A percentile compares a stretch with the other conserved stretches of the same genome.
Evolutionary conservation across 2,888 invertebrate species (phyloP).

Genomic region (Hymenopus coronatus): DNA sequence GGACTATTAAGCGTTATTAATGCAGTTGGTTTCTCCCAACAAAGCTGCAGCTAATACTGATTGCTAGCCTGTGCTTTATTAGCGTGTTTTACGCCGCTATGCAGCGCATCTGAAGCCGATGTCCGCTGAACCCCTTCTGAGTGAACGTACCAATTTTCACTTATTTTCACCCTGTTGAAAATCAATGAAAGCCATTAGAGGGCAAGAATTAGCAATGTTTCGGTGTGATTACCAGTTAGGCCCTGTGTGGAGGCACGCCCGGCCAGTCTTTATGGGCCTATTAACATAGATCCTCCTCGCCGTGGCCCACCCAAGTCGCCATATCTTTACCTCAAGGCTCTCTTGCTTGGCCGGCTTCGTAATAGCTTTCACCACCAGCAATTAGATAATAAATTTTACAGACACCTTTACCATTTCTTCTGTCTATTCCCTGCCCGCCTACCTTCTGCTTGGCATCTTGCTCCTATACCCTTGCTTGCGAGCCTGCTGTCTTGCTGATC

Average conservation of each 20-base stretch:
- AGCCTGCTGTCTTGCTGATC: not conserved
- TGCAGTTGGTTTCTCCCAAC: not conserved
- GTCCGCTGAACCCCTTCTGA: not conserved
- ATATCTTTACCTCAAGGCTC: constrained; percentile 20
- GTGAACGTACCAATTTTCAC: not conserved
- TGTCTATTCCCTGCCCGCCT: not conserved
- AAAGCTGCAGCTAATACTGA: not conserved
- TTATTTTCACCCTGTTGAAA: not conserved
- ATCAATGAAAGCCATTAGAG: not conserved
- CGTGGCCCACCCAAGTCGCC: constrained; percentile 30
- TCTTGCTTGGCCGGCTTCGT: constrained; percentile 16
- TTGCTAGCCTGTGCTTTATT: not conserved
- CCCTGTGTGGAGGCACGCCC: not conserved
- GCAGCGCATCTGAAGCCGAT: not conserved
- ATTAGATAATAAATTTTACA: constrained; percentile 41
- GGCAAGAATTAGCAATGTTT: not conserved
- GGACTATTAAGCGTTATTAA: not conserved
- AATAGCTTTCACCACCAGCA: constrained; percentile 42
- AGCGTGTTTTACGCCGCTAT: not conserved
- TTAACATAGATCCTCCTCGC: constrained; percentile 18
- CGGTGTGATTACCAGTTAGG: not conserved
- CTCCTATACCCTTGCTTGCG: not conserved
- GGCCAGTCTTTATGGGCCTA: constrained; percentile 25
- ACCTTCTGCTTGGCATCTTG: not conserved
- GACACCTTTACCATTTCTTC: constrained; percentile 28